A percentile compares a stretch with the other conserved stretches of the same genome.
phyloP scores from a whole-genome alignment of 2,113 vertebrate species.

The Gambusia affinis region DNA sequence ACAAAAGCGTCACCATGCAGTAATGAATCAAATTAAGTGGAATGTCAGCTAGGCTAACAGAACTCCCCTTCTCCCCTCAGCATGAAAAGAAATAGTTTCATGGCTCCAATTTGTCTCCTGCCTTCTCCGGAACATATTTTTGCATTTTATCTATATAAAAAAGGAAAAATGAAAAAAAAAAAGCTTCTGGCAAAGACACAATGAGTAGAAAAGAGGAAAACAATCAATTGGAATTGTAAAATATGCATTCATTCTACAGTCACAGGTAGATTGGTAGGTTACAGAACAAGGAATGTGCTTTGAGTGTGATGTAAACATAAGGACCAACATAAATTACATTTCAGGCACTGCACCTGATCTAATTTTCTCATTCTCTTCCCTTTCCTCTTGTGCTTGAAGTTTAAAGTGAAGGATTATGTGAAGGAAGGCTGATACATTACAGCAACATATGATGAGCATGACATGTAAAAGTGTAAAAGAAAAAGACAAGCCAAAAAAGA shows the following conservation, averaged over 20 bases:
- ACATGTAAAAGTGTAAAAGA: constrained; percentile 32
- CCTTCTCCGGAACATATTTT: constrained; percentile 54
- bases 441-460: constrained; percentile 47
- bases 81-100: constrained; percentile 69
- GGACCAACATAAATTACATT: constrained; percentile 49
- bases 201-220: constrained; percentile 4
- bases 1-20: constrained; percentile 60
- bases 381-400: constrained; percentile 37
- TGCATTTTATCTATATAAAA: constrained; percentile 49
- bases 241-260: constrained; percentile 41
- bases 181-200: constrained; percentile 40
- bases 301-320: constrained; percentile 59
- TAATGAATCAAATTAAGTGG: constrained; percentile 81
- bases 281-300: constrained; percentile 14
- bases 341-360: constrained; percentile 3
- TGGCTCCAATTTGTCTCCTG: constrained; percentile 70
- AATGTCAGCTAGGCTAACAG: constrained; percentile 74
- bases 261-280: constrained; percentile 20
- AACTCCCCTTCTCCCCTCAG: constrained; percentile 64
- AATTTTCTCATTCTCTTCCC: not conserved
- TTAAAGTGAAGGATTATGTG: constrained; percentile 43
- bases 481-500: constrained; percentile 7
- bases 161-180: constrained; percentile 10
- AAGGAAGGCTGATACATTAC: constrained; percentile 39
- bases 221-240: constrained; percentile 44